These are phyloP conservation scores for Conchocele bisecta DNA, from an alignment of 2,888 invertebrate genomes.

Conservation along the genomic window DNA sequence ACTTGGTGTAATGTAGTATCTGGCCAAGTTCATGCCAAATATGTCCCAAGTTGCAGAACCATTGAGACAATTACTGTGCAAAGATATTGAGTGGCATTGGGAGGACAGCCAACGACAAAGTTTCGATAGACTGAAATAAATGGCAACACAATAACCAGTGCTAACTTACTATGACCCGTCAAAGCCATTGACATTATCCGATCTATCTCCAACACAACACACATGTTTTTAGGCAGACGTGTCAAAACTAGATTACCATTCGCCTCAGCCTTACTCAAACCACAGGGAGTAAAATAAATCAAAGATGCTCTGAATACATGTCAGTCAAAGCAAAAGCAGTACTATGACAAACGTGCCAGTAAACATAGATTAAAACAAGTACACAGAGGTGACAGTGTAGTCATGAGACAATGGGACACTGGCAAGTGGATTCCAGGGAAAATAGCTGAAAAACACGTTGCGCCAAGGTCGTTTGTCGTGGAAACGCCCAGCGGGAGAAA, in stretches of 20 bases:
- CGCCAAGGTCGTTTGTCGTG: conserved; percentile 29
- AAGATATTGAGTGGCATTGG: conserved; percentile 33
- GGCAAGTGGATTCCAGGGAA: conserved; percentile 10
- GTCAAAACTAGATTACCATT: conserved; percentile 23
- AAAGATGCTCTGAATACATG: conserved; percentile 1
- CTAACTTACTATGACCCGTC: conserved; percentile 5
- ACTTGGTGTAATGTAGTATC: conserved; percentile 32
- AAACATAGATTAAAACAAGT: conserved; percentile 5
- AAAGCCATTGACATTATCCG: conserved; percentile 18
- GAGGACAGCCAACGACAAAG: conserved; percentile 11
- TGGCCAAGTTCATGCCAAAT: conserved; percentile 32
- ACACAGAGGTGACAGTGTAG: conserved; percentile 3
- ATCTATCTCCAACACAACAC: conserved; percentile 26
- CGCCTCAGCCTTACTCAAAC: conserved; percentile 19
- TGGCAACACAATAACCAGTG: not conserved
- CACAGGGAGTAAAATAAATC: no score
- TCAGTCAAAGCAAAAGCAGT: conserved; percentile 2
- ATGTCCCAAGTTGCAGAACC: conserved; percentile 36
- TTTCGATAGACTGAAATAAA: conserved; percentile 16
- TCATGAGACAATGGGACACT: conserved; percentile 23
- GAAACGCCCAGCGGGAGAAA: conserved; percentile 9
- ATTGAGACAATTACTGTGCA: conserved; percentile 21
- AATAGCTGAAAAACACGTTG: conserved; percentile 3
- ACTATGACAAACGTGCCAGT: conserved; percentile 18
- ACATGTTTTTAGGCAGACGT: conserved; percentile 8